Conservation (phyloP, 2,797 vertebrate species). For the Enteromius radiatus region DNA sequence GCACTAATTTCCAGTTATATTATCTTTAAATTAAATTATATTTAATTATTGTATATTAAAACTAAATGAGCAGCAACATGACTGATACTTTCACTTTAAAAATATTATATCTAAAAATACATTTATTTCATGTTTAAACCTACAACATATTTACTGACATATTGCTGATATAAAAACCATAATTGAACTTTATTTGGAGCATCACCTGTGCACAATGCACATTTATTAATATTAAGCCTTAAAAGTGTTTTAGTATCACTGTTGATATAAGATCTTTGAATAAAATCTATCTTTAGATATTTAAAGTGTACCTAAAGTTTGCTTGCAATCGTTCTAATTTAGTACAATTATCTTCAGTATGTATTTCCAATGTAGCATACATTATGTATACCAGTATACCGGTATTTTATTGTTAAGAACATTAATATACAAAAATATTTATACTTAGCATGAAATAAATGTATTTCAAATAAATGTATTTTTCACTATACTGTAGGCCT, state of each 20-base stretch:
- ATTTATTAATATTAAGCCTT: background rate
- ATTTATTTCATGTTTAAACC: background rate
- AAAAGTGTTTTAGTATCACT: background rate
- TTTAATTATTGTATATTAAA: slow-evolving; percentile 48
- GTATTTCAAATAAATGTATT: background rate
- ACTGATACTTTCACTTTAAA: background rate
- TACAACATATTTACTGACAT: background rate
- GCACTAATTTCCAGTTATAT: too few relatives aligned
- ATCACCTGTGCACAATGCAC: background rate
- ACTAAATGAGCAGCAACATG: slow-evolving; percentile 42
- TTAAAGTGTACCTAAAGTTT: background rate
- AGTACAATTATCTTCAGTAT: background rate
- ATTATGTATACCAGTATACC: background rate
- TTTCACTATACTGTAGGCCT: too few relatives aligned
- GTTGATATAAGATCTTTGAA: background rate
- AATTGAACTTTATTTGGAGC: background rate
- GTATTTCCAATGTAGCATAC: background rate
- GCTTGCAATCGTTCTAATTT: background rate
- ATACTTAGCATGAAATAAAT: background rate
- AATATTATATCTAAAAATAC: background rate
- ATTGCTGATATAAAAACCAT: background rate
- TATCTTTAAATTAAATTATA: too few relatives aligned
- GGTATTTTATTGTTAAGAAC: background rate
- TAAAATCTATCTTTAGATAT: background rate
- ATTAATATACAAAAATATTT: background rate